phyloP scores from a whole-genome alignment of 2,797 vertebrate species.

The Lepilemur ruficaudatus region DNA sequence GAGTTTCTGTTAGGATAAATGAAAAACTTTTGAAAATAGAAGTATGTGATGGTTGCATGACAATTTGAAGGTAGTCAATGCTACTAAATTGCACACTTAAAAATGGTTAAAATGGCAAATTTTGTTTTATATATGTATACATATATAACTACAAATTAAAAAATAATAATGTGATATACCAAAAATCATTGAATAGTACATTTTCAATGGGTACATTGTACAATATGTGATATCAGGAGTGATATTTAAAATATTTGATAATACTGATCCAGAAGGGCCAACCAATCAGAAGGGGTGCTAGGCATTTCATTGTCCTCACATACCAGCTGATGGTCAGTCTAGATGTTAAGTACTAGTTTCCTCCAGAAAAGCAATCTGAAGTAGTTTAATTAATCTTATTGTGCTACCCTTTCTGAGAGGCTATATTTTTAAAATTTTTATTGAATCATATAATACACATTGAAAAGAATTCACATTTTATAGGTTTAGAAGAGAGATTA shows the following conservation, averaged over 20 bases:
- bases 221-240: background rate
- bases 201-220: background rate
- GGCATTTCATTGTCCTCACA: background rate
- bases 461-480: background rate
- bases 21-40: background rate
- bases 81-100: background rate
- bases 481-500: background rate
- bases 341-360: background rate
- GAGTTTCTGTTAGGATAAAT: background rate
- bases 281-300: background rate
- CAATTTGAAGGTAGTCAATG: background rate
- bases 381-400: background rate
- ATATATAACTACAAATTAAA: background rate
- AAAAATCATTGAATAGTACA: background rate
- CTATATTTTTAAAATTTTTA: background rate
- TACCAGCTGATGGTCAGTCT: background rate
- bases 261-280: background rate
- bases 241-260: background rate
- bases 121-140: background rate
- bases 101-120: background rate
- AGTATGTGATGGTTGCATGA: background rate
- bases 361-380: background rate
- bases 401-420: background rate
- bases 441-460: background rate
- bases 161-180: background rate